Evolutionary conservation across 2,888 invertebrate genomes (phyloP).

Genomic region (Drosophila mulleri): DNA sequence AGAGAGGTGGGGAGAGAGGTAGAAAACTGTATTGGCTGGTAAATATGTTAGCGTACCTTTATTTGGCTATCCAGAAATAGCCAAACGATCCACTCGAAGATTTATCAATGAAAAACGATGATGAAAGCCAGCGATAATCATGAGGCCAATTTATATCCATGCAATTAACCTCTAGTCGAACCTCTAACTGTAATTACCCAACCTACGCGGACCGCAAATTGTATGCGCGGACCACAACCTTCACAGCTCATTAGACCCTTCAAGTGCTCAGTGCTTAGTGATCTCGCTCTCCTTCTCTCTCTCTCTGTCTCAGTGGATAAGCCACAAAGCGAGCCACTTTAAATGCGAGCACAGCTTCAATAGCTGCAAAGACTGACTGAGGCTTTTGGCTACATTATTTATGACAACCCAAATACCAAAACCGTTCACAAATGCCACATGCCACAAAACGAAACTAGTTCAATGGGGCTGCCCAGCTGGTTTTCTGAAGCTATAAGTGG

Average conservation of each 20-base stretch:
- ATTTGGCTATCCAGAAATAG: constrained; percentile 18
- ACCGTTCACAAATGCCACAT: constrained; percentile 52
- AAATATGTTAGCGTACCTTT: constrained; percentile 15
- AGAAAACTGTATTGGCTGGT: constrained; percentile 13
- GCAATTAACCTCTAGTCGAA: constrained; percentile 32
- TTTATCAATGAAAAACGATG: constrained; percentile 25
- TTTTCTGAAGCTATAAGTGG: constrained; percentile 41
- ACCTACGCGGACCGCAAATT: constrained; percentile 40
- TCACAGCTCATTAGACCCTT: constrained; percentile 70
- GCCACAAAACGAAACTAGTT: constrained; percentile 79
- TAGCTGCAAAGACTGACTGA: constrained; percentile 23
- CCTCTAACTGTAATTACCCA: constrained; percentile 24
- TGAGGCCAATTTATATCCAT: constrained; percentile 19
- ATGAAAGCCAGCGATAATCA: constrained; percentile 15
- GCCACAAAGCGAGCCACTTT: constrained; percentile 32
- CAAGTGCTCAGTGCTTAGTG: constrained; percentile 14
- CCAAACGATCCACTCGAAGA: neutral
- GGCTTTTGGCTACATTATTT: constrained; percentile 45
- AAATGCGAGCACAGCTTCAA: constrained; percentile 30
- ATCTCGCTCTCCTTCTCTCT: neutral
- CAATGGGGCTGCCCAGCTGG: constrained; percentile 80
- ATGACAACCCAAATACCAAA: constrained; percentile 72
- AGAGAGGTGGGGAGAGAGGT: neutral
- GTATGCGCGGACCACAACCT: constrained; percentile 55
- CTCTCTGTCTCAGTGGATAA: constrained; percentile 3